Evolutionary conservation across 1,140 invertebrate species (phyloP).

Genomic region (Pissodes strobi): DNA sequence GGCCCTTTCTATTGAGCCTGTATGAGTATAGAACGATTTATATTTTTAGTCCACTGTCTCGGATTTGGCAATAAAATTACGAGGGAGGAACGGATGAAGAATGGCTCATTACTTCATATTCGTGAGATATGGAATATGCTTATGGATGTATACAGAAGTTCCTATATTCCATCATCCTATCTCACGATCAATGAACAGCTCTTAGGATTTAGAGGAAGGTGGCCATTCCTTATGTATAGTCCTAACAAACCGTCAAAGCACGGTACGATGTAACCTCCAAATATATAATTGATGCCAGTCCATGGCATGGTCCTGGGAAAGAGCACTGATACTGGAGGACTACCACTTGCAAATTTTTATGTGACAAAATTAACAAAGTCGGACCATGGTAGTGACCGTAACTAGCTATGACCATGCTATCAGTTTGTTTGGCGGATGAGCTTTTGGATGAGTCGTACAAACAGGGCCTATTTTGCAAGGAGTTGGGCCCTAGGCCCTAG

Average conservation of each 20-base stretch:
- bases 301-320: conserved; percentile 51
- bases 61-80: no score
- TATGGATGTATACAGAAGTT: no score
- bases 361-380: conserved; percentile 32
- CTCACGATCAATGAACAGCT: no score
- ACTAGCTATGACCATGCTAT: conserved; percentile 54
- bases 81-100: conserved; percentile 36
- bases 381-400: conserved; percentile 49
- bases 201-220: conserved; percentile 37
- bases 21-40: conserved; percentile 52
- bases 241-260: conserved; percentile 52
- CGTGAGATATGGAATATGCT: no score
- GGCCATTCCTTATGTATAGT: conserved; percentile 46
- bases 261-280: conserved; percentile 47
- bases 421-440: conserved; percentile 43
- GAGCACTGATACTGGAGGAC: conserved; percentile 37
- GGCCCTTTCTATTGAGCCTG: conserved; percentile 41
- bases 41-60: no score
- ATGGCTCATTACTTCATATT: conserved; percentile 51
- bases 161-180: no score
- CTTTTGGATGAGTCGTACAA: conserved; percentile 48
- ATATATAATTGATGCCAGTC: conserved; percentile 51
- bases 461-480: no score
- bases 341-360: no score
- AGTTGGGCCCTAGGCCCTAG: no score